These are phyloP conservation scores for Sinocyclocheilus anshuiensis DNA, from an alignment of 2,113 vertebrate species.

Conservation along the genomic window DNA sequence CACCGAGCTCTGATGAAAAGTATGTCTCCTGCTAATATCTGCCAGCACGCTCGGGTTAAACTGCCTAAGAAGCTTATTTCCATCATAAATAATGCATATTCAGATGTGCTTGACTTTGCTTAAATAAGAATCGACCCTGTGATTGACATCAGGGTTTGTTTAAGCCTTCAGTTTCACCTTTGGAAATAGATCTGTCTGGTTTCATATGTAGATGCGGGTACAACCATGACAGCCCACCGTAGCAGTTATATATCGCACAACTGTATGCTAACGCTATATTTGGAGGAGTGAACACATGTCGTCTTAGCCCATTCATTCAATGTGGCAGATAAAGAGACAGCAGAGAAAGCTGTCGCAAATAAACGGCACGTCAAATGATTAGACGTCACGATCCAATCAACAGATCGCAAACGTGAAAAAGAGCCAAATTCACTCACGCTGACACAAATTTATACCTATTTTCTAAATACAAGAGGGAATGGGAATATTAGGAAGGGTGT, in stretches of 20 bases:
- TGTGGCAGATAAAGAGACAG: conserved; percentile 46
- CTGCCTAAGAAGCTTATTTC: conserved; percentile 71
- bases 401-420: neutral
- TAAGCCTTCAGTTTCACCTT: conserved; percentile 71
- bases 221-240: conserved; percentile 72
- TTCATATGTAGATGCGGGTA: conserved; percentile 69
- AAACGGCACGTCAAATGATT: conserved; percentile 21
- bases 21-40: conserved; percentile 78
- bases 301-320: conserved; percentile 40
- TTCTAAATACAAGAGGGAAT: conserved; percentile 17
- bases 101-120: conserved; percentile 75
- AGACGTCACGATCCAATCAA: conserved; percentile 26
- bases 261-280: conserved; percentile 63
- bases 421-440: neutral
- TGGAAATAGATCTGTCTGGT: conserved; percentile 73
- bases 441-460: neutral
- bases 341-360: conserved; percentile 10
- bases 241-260: conserved; percentile 62
- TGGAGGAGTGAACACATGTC: conserved; percentile 48
- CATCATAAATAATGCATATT: conserved; percentile 79
- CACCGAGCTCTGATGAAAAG: conserved; percentile 70
- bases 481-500: conserved; percentile 4
- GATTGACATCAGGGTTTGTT: conserved; percentile 75
- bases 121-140: conserved; percentile 70
- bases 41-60: conserved; percentile 74